These are phyloP conservation scores for Hetaerina titia DNA, from an alignment of 2,888 invertebrate species.

Conservation along the genomic window DNA sequence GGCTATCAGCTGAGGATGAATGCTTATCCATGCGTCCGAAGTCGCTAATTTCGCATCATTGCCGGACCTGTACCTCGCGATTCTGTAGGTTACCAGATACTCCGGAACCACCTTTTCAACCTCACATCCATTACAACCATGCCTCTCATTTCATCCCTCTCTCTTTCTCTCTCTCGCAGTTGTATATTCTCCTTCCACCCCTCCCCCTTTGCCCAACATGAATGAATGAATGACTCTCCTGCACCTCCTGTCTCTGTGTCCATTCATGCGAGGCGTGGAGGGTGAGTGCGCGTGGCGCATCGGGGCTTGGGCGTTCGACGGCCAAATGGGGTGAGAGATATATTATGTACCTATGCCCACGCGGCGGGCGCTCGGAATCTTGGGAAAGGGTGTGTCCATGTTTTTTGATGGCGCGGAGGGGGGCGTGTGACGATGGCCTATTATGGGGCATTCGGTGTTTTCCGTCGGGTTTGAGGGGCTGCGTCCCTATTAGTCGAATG, in stretches of 20 bases:
- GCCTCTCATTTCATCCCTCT: neutral
- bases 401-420: neutral
- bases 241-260: neutral
- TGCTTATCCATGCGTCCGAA: neutral
- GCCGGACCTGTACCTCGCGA: neutral
- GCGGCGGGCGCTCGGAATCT: neutral
- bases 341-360: neutral
- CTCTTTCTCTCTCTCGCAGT: neutral
- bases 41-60: neutral
- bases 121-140: neutral
- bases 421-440: neutral
- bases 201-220: neutral
- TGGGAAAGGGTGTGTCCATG: neutral
- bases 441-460: neutral
- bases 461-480: neutral
- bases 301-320: neutral
- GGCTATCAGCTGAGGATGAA: neutral
- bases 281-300: neutral
- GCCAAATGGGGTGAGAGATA: neutral
- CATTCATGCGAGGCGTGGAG: neutral
- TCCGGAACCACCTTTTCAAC: neutral
- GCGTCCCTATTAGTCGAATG: neutral
- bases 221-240: constrained; percentile 13
- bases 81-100: neutral
- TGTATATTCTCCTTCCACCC: neutral